These are phyloP conservation scores for Drosophila sturtevanti DNA, from an alignment of 1,140 invertebrate genomes.

Conservation along the genomic window DNA sequence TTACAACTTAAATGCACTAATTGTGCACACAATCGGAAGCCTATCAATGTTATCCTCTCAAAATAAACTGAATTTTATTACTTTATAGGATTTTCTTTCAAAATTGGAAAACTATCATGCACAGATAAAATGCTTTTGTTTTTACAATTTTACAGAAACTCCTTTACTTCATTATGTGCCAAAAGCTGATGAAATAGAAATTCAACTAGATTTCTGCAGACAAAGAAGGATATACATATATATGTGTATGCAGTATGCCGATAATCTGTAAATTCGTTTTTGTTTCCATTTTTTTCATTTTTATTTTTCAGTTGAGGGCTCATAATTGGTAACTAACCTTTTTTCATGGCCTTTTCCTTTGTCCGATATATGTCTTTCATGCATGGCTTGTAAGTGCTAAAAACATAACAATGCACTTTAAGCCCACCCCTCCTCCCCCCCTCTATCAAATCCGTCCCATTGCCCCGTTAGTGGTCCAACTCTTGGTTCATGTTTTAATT, in stretches of 20 bases:
- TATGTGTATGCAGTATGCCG: background rate
- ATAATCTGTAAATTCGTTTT: background rate
- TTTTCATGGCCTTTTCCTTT: constrained; percentile 27
- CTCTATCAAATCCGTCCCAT: no score
- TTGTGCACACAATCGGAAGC: no score
- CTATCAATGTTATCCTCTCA: no score
- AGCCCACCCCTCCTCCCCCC: constrained; percentile 29
- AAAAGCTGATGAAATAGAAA: background rate
- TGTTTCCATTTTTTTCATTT: background rate
- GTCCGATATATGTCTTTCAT: constrained; percentile 19
- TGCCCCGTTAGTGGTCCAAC: constrained; percentile 18
- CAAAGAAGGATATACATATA: background rate
- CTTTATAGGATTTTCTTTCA: no score
- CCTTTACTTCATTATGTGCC: background rate
- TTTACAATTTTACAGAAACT: no score
- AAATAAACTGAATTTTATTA: no score
- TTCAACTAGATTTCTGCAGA: background rate
- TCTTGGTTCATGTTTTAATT: constrained; percentile 35
- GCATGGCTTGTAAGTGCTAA: constrained; percentile 31
- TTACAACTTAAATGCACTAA: no score
- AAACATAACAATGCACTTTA: constrained; percentile 59
- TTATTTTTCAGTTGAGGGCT: background rate
- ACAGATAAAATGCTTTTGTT: no score
- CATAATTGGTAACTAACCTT: background rate
- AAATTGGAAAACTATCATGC: background rate